phyloP scores from a whole-genome alignment of 2,888 invertebrate species.

The Artemia sinica region DNA sequence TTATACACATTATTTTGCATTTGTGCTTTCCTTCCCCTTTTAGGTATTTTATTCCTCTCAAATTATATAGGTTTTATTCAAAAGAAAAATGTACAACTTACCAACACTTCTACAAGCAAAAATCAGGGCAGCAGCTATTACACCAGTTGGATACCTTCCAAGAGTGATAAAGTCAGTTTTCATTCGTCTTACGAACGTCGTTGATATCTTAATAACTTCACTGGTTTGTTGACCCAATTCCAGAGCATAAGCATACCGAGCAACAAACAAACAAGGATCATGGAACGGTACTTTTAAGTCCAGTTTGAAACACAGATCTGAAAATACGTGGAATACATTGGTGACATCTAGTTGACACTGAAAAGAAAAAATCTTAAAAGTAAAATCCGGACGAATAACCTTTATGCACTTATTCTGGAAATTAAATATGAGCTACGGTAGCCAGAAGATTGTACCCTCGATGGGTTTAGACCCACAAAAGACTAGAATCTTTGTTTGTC shows the following conservation, averaged over 20 bases:
- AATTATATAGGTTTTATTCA: too few species aligned
- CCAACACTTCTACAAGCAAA: slow-evolving; percentile 10
- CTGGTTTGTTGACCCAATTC: neutral
- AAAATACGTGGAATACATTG: neutral
- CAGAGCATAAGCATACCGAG: neutral
- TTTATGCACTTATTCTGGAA: too few species aligned
- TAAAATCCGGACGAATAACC: too few species aligned
- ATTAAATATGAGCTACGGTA: too few species aligned
- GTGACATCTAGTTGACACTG: slow-evolving; percentile 13
- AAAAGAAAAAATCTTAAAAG: neutral
- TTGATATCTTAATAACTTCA: slow-evolving; percentile 1
- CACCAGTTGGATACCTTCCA: neutral
- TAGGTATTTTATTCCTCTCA: too few species aligned
- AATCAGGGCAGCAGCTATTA: slow-evolving; percentile 5
- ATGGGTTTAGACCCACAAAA: too few species aligned
- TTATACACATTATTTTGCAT: too few species aligned
- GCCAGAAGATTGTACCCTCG: too few species aligned
- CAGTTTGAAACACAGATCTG: slow-evolving; percentile 3
- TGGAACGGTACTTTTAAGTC: slow-evolving; percentile 1
- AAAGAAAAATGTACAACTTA: neutral
- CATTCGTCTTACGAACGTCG: neutral
- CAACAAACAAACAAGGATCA: slow-evolving; percentile 4
- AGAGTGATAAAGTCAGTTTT: slow-evolving; percentile 6
- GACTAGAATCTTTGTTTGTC: too few species aligned
- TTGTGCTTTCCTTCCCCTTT: too few species aligned